Conservation (phyloP, 2,797 vertebrate genomes). For the Microctenopoma lineatum region DNA sequence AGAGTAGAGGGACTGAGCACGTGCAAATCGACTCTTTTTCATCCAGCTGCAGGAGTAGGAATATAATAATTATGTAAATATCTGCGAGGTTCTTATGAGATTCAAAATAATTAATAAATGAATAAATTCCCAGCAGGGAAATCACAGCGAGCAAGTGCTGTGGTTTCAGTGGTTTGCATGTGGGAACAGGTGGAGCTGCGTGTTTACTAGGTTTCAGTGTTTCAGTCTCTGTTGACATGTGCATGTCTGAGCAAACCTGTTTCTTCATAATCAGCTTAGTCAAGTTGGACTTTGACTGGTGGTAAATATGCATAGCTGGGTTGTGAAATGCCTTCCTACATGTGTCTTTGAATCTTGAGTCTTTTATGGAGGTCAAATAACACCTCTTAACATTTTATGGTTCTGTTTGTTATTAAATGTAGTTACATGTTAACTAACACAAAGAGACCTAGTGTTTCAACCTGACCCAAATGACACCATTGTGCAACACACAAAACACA, state of each 20-base stretch:
- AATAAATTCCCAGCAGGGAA: not conserved
- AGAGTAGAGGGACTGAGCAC: slow-evolving; percentile 84
- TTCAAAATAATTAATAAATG: not conserved
- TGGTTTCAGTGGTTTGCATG: not conserved
- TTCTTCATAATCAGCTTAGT: slow-evolving; percentile 3
- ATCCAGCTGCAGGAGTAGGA: slow-evolving; percentile 78
- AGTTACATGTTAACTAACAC: not conserved
- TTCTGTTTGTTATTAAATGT: not conserved
- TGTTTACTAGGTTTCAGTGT: not conserved
- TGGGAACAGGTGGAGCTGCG: not conserved
- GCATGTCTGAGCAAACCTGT: slow-evolving; percentile 12
- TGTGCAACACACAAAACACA: not conserved
- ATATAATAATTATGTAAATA: not conserved
- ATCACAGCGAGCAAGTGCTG: not conserved
- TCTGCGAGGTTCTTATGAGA: not conserved
- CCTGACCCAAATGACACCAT: not conserved
- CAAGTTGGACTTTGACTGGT: slow-evolving; percentile 38
- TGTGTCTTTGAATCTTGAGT: not conserved
- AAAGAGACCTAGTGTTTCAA: not conserved
- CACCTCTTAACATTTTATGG: not conserved
- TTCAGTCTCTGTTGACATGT: not conserved
- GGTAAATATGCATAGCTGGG: slow-evolving; percentile 14
- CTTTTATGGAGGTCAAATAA: not conserved
- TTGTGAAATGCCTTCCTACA: slow-evolving; percentile 7
- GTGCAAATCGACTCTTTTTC: slow-evolving; percentile 80